Evolutionary conservation across 1,140 invertebrate genomes (phyloP), one percentile per base, ranked within the genome.

Genomic region (Papilio polytes): DNA sequence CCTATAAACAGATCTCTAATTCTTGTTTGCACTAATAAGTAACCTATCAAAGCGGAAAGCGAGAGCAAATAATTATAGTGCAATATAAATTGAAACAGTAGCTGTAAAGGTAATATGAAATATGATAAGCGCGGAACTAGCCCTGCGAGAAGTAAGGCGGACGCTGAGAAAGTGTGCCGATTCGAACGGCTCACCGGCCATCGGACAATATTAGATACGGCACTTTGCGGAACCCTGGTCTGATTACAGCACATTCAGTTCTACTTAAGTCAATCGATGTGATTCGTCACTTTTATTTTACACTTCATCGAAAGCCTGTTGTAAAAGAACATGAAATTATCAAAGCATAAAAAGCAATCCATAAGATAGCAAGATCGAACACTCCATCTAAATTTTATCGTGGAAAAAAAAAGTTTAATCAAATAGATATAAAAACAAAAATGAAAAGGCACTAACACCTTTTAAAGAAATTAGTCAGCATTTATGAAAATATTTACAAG

Each of bases 161-260:
- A 93, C 91, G 86, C 86, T 87, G 86, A 89, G 88, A 91, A 93
- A 92, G 91, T 93, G 87, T 93, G 91, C 84, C 90, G 85, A 81
- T 86, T 76, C 79, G 78, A 80, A 82, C 70, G 80, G 82, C 83
- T 70, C 82, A 83, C 78, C 74, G 82, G 73, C 74, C 82, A 48
- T 66, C 1, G 83, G 79, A 84, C 78, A 79, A 78, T 80, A 86
- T 84, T 80, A 81, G 80, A 86, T 81, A 84, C 79, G 77, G 78
- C 74, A 77, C 81, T 81, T 77, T 80, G 76, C 74, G 74, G 41
- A 74, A 74, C 77, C 36, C 51, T 72, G 73, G 46, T 83, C 84
- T 81, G 82, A 80, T 85, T 85, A 87, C 84, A 83, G 84, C 83
- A 84, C 78, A 26, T 76, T 76, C 74, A 26, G 73, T 15, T 15